Base-by-base conservation (phyloP, 2,797 vertebrate genomes). In the Anableps anableps region DNA sequence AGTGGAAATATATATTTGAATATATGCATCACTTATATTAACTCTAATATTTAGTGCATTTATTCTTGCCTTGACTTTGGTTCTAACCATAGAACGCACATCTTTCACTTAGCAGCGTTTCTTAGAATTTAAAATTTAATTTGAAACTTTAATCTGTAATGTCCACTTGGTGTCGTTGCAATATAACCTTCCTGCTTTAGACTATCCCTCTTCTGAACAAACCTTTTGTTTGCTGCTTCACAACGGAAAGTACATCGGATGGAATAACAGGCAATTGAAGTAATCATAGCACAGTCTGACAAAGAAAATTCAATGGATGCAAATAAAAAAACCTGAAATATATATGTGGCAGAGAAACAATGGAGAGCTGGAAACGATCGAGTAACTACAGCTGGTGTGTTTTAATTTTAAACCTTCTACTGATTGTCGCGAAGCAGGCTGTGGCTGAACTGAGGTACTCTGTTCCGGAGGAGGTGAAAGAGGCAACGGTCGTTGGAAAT, bases 401-500 rank as follows among this genome's bases (percentile, higher is more conserved):
- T 31, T 64, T 91, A 77, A 7, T 14, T 66, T 55, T 58, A 38
- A 8, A 14, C 19, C 2, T 80, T 14, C 81, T 71, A 41, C 6
- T 93, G 72, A 45, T 79, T 51, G 75, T 90, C 41, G 82, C 51
- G 1, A 66, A 74, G 8, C 70, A 51, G 6, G 81, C 80, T 66
- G 82, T 17, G 14, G 88, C 91, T 51, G 94, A 96, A 85, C 87
- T 96, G 74, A 90, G 90, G 41, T 97, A 97, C 75, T 94, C 95
- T 1, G 66, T 96, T 60, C 88, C 88, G 0, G 96, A 97, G 79
- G 96, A 97, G 85, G 87, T 94, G 1, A 94, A 94, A 79, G 93
- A 93, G 5, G 96, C 95, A 75, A 92, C 94, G 1, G 86, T 93
- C 78, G 95, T 97, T 74, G 96, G 96, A 55, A 96, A 96, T 82